These are phyloP conservation scores for Glossophaga mutica DNA, from an alignment of 2,797 vertebrate genomes.

Conservation along the genomic window DNA sequence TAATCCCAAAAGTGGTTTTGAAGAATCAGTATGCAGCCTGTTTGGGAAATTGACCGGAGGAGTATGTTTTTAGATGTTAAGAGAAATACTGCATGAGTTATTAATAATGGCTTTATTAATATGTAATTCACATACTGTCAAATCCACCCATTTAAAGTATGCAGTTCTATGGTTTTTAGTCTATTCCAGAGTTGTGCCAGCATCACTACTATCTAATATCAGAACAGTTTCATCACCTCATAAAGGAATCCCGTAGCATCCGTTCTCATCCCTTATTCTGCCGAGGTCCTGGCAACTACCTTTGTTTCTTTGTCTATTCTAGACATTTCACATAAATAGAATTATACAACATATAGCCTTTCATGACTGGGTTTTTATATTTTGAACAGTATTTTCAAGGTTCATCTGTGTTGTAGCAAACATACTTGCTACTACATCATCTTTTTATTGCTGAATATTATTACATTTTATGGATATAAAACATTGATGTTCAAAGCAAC, in stretches of 20 bases:
- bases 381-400: background rate
- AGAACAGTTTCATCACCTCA: background rate
- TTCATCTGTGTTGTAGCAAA: background rate
- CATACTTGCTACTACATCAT: too few relatives aligned
- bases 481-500: background rate
- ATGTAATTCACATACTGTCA: background rate
- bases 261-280: background rate
- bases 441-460: background rate
- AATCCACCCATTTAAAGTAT: background rate
- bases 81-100: background rate
- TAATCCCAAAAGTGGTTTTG: background rate
- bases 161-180: background rate
- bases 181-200: background rate
- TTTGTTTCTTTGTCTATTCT: background rate
- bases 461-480: background rate
- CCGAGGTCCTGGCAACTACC: background rate
- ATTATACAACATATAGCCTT: background rate
- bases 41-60: background rate
- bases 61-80: background rate
- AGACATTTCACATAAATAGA: background rate
- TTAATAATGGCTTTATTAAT: background rate
- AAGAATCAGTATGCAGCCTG: background rate
- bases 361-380: background rate
- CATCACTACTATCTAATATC: background rate
- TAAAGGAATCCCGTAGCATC: background rate